Percentiles rank a stretch among this genome's conserved stretches.
These are phyloP conservation scores for Diorhabda carinulata DNA, from an alignment of 1,140 invertebrate species.

Conservation along the genomic window DNA sequence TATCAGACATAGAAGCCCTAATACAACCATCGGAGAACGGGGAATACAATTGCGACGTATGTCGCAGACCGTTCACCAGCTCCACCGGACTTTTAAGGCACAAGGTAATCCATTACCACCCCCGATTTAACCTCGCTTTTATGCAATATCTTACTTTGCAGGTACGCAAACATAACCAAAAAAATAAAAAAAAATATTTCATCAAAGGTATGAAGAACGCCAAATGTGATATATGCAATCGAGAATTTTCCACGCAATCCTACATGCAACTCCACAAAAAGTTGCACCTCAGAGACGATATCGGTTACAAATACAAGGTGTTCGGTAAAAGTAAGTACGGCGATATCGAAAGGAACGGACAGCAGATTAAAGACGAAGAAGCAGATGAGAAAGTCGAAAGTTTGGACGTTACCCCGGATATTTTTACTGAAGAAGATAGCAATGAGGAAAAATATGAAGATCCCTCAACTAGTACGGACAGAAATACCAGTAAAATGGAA, in stretches of 20 bases:
- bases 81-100: conserved; percentile 36
- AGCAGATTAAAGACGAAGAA: conserved; percentile 13
- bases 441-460: conserved; percentile 15
- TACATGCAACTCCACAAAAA: conserved; percentile 43
- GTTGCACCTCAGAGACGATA: conserved; percentile 38
- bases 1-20: conserved; percentile 7
- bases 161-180: conserved; percentile 39
- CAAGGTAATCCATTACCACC: conserved; percentile 14
- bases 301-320: conserved; percentile 41
- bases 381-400: conserved; percentile 16
- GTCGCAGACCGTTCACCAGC: conserved; percentile 35
- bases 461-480: neutral
- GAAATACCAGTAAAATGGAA: conserved; percentile 6
- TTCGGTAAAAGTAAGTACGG: conserved; percentile 36
- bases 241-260: conserved; percentile 42
- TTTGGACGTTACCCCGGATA: conserved; percentile 24
- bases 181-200: conserved; percentile 42
- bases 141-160: no score
- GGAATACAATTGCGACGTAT: conserved; percentile 36
- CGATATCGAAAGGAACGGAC: conserved; percentile 17
- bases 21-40: conserved; percentile 27
- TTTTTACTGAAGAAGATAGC: conserved; percentile 15
- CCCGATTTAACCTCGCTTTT: no score
- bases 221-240: conserved; percentile 42
- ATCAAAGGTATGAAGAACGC: conserved; percentile 45